phyloP scores from a whole-genome alignment of 2,113 vertebrate species.

The Phalacrocorax carbo region DNA sequence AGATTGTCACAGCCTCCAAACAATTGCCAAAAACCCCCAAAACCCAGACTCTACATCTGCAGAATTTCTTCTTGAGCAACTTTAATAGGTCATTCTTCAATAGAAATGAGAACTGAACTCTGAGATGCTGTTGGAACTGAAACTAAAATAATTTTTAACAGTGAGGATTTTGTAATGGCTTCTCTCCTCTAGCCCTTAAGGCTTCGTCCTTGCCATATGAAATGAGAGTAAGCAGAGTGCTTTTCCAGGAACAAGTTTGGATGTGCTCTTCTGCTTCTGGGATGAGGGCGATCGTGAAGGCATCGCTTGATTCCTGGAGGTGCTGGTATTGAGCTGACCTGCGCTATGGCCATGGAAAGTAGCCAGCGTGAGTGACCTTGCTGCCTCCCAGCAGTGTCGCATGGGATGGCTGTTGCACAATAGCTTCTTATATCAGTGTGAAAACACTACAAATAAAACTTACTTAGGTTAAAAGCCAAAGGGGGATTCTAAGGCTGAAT shows the following conservation, averaged over 20 bases:
- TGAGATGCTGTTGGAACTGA: neutral
- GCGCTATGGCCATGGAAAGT: accelerated
- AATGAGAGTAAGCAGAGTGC: neutral
- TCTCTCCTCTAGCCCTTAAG: neutral
- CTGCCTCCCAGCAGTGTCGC: neutral
- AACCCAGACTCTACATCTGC: neutral
- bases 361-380: neutral
- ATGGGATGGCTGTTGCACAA: accelerated
- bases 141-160: neutral
- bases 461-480: neutral
- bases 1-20: neutral
- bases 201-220: neutral
- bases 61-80: neutral
- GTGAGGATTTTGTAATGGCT: neutral
- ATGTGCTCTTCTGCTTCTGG: neutral
- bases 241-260: neutral
- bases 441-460: neutral
- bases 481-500: neutral
- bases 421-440: neutral
- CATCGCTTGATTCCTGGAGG: neutral
- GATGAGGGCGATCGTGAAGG: neutral
- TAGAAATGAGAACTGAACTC: neutral
- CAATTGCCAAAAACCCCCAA: neutral
- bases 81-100: neutral
- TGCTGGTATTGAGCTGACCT: neutral